Evolutionary conservation across 2,888 invertebrate genomes (phyloP).

Genomic region (Xylocampa areola): DNA sequence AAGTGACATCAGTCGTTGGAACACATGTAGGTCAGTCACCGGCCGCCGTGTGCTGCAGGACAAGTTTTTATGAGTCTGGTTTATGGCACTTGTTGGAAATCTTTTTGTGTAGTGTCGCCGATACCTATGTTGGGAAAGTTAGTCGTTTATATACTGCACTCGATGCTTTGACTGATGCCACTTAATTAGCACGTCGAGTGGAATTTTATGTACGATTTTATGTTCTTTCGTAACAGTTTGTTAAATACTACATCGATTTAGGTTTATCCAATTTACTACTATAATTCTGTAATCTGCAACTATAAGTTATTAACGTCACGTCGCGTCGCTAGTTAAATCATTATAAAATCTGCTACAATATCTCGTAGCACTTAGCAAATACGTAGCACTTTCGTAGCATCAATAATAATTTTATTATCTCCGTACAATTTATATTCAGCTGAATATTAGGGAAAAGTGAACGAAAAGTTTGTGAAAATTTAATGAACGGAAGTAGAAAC

Average conservation of each 20-base stretch:
- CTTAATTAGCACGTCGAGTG: slow-evolving; percentile 16
- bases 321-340: too few relatives aligned
- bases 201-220: background rate
- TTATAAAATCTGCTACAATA: background rate
- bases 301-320: too few relatives aligned
- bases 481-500: slow-evolving; percentile 1
- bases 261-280: too few relatives aligned
- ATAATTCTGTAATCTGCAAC: too few relatives aligned
- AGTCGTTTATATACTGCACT: slow-evolving; percentile 10
- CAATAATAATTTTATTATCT: background rate
- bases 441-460: background rate
- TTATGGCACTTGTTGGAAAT: slow-evolving; percentile 56
- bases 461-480: slow-evolving; percentile 5
- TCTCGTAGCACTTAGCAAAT: slow-evolving; percentile 4
- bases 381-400: slow-evolving; percentile 1
- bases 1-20: slow-evolving; percentile 52
- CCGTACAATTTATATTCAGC: background rate
- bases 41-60: slow-evolving; percentile 16
- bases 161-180: slow-evolving; percentile 12
- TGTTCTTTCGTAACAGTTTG: too few relatives aligned
- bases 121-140: slow-evolving; percentile 31
- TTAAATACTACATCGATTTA: too few relatives aligned
- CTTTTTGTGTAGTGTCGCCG: slow-evolving; percentile 38
- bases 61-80: slow-evolving; percentile 61
- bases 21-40: slow-evolving; percentile 45